Evolutionary conservation across 1,140 invertebrate species (phyloP).

Genomic region (Monomorium pharaonis): DNA sequence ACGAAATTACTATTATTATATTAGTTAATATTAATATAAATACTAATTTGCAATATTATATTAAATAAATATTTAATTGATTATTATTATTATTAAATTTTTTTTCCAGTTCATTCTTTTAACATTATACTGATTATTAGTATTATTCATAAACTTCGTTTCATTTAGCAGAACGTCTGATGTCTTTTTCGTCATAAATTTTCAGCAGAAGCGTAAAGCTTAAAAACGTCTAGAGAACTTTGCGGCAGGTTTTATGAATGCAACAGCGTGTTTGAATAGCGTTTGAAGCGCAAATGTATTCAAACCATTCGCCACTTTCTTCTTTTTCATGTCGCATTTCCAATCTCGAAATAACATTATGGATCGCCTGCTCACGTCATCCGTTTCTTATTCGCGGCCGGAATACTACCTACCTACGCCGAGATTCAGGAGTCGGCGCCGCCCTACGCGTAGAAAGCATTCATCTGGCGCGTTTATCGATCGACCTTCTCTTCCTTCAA

Average conservation of each 20-base stretch:
- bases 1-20: too few relatives aligned
- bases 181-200: neutral
- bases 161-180: neutral
- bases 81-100: neutral
- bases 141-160: neutral
- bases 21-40: too few relatives aligned
- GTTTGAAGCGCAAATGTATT: slow-evolving; percentile 40
- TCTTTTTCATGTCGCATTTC: slow-evolving; percentile 44
- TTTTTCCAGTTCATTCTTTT: neutral
- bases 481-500: slow-evolving; percentile 44
- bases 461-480: slow-evolving; percentile 47
- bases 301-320: slow-evolving; percentile 20
- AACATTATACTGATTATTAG: neutral
- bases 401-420: slow-evolving; percentile 44
- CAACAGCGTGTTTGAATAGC: slow-evolving; percentile 26
- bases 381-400: slow-evolving; percentile 43
- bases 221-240: slow-evolving; percentile 1
- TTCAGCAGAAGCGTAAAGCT: neutral
- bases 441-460: slow-evolving; percentile 37
- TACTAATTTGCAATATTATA: too few relatives aligned
- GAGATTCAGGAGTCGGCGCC: slow-evolving; percentile 44
- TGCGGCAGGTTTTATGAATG: slow-evolving; percentile 23
- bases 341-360: slow-evolving; percentile 58
- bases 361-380: slow-evolving; percentile 49
- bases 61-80: neutral